Conservation (phyloP, 2,113 vertebrate genomes). For the Bungarus multicinctus region DNA sequence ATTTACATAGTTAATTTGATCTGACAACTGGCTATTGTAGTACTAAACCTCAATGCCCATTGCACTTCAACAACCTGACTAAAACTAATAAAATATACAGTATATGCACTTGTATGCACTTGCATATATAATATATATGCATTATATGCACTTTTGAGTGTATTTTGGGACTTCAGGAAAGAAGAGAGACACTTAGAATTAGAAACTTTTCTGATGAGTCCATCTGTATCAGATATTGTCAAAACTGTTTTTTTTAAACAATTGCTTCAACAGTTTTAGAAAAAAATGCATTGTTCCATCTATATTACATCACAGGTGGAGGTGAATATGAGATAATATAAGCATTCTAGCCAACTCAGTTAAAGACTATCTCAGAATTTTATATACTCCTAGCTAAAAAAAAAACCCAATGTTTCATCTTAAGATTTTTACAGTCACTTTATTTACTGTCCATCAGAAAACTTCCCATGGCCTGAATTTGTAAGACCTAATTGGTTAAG, state of each 20-base stretch:
- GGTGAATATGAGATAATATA: constrained; percentile 61
- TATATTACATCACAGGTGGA: constrained; percentile 43
- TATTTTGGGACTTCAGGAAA: constrained; percentile 44
- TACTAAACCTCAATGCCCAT: constrained; percentile 1
- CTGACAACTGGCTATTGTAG: background rate
- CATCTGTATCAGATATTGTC: constrained; percentile 22
- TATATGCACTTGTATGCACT: background rate
- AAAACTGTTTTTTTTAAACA: background rate
- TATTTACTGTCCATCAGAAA: constrained; percentile 71
- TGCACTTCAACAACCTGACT: background rate
- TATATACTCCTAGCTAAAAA: constrained; percentile 69
- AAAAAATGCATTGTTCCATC: constrained; percentile 60
- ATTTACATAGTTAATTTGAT: background rate
- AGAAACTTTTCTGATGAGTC: constrained; percentile 25
- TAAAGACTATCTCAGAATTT: constrained; percentile 70
- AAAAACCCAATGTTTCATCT: constrained; percentile 76
- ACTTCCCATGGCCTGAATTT: constrained; percentile 69
- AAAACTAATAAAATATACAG: constrained; percentile 20
- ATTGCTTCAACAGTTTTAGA: constrained; percentile 34
- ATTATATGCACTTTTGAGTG: constrained; percentile 9
- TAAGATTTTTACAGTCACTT: constrained; percentile 74
- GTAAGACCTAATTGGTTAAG: constrained; percentile 77
- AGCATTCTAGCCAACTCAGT: constrained; percentile 62
- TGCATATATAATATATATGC: background rate
- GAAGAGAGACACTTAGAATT: constrained; percentile 27